Conservation (phyloP, 2,113 vertebrate genomes). For the Rhadina sibilatrix region DNA sequence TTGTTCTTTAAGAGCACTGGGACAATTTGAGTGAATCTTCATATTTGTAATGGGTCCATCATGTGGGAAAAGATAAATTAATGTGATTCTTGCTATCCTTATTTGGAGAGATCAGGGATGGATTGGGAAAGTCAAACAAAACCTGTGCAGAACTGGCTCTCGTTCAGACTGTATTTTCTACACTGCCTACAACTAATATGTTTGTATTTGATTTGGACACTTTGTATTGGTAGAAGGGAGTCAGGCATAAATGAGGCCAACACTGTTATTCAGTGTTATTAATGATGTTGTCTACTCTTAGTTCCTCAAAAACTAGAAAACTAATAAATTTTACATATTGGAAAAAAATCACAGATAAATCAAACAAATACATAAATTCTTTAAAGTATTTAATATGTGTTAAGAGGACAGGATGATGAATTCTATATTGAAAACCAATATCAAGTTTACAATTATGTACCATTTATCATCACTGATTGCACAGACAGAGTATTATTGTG, state of each 20-base stretch:
- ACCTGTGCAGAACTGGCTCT: background rate
- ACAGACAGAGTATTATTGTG: constrained; percentile 67
- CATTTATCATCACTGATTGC: constrained; percentile 79
- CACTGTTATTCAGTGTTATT: constrained; percentile 77
- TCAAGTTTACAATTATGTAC: constrained; percentile 79
- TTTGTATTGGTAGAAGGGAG: constrained; percentile 66
- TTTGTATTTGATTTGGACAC: constrained; percentile 69
- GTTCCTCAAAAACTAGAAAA: constrained; percentile 78
- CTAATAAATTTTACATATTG: constrained; percentile 81
- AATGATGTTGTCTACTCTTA: constrained; percentile 73
- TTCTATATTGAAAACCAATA: constrained; percentile 84
- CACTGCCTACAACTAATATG: constrained; percentile 17
- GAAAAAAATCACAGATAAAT: constrained; percentile 73
- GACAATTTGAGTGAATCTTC: background rate
- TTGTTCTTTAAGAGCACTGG: background rate
- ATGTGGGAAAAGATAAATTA: background rate
- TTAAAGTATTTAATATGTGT: constrained; percentile 85
- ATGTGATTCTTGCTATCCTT: background rate
- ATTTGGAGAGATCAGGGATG: background rate
- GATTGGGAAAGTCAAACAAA: background rate
- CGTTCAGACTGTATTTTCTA: constrained; percentile 24
- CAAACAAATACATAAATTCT: constrained; percentile 80
- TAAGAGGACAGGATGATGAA: constrained; percentile 84
- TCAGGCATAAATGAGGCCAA: constrained; percentile 63
- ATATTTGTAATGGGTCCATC: background rate